Percentiles rank a stretch among this genome's conserved stretches.
Evolutionary conservation across 1,140 invertebrate genomes (phyloP).

Genomic region (Pantala flavescens): DNA sequence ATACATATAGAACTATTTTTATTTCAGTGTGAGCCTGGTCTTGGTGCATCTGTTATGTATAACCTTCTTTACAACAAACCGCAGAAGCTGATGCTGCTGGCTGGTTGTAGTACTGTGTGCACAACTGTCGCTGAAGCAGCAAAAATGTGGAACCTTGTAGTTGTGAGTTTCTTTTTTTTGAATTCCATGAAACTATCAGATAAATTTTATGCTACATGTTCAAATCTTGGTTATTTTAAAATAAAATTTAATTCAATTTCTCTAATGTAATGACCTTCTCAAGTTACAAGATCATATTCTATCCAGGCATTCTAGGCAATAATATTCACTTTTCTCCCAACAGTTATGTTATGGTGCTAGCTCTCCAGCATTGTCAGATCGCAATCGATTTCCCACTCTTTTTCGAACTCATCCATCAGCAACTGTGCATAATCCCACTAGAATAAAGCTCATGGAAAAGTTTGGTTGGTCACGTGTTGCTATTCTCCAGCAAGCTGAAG

Average conservation of each 20-base stretch:
- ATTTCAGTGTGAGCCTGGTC: constrained; percentile 90
- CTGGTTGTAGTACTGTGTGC: constrained; percentile 97
- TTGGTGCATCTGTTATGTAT: constrained; percentile 96
- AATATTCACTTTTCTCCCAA: constrained; percentile 17
- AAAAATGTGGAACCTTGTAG: constrained; percentile 99
- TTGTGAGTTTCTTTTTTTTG: constrained; percentile 55
- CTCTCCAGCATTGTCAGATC: constrained; percentile 94
- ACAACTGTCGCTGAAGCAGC: constrained; percentile 98
- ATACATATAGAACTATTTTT: not conserved
- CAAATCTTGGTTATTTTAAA: constrained; percentile 15
- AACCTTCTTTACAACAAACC: constrained; percentile 94
- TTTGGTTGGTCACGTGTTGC: constrained; percentile 95
- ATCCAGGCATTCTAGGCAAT: too few species aligned
- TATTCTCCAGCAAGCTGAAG: constrained; percentile 95
- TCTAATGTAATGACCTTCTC: too few species aligned
- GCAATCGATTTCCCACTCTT: constrained; percentile 91
- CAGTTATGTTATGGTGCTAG: constrained; percentile 97
- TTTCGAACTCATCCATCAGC: constrained; percentile 98
- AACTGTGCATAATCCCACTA: constrained; percentile 96
- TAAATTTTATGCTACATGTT: constrained; percentile 5
- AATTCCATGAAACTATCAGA: not conserved
- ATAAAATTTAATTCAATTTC: too few species aligned
- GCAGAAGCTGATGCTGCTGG: constrained; percentile 89
- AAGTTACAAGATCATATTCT: too few species aligned
- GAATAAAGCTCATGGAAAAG: constrained; percentile 92